phyloP scores from a whole-genome alignment of 2,113 vertebrate genomes.

The Notiomystis cincta region DNA sequence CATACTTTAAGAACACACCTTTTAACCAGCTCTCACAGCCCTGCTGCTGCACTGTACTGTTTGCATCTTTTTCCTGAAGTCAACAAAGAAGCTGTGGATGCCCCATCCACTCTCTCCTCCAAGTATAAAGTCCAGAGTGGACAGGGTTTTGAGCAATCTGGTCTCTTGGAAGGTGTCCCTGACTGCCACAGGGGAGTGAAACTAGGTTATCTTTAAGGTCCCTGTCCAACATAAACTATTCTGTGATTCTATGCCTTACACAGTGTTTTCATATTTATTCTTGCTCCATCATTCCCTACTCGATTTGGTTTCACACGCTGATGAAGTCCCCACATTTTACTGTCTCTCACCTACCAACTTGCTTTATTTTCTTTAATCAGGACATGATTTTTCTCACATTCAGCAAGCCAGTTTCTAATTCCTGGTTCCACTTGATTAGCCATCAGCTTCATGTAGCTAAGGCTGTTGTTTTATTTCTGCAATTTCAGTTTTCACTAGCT shows the following conservation, averaged over 20 bases:
- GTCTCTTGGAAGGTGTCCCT: neutral
- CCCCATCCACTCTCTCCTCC: neutral
- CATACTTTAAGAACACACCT: rapidly evolving
- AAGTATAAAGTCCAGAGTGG: neutral
- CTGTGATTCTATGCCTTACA: neutral
- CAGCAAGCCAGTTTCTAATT: neutral
- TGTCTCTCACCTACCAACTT: neutral
- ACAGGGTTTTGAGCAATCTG: neutral
- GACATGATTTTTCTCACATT: neutral
- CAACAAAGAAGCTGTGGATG: neutral
- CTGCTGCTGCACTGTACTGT: neutral
- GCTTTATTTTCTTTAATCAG: neutral
- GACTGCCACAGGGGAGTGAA: neutral
- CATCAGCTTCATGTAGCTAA: neutral
- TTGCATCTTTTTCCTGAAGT: neutral
- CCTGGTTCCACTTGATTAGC: neutral
- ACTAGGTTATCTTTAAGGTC: neutral
- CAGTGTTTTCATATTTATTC: neutral
- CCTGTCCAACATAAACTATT: neutral
- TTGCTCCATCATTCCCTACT: rapidly evolving
- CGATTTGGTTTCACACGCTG: neutral
- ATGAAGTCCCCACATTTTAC: neutral
- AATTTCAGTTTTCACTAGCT: neutral
- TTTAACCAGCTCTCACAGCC: neutral
- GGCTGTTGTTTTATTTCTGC: neutral